Evolutionary conservation across 2,888 invertebrate genomes (phyloP), one percentile per base, ranked within the genome.

Genomic region (Amiota mariae): DNA sequence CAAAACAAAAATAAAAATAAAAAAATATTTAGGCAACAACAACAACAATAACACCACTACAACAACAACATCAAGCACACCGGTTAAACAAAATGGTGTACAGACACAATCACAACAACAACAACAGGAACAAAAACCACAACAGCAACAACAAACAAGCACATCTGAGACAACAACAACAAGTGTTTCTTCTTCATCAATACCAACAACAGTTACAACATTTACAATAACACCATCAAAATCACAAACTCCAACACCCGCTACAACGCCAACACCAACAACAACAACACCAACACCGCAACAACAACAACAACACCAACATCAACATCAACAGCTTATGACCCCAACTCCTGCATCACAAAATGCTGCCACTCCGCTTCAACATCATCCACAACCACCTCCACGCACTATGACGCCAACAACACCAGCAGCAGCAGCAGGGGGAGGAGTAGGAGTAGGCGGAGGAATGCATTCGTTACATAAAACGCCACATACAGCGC

Each of bases 31-130:
- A 78, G 78, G 78, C 81, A 81, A 79, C 77, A 82, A 77, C 85
- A 78, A 84, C 79, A 86, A 80, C 80, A 81, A 75, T 78, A 79
- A 75, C 84, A 78, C 74, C 79, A 73, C 83, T 83, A 84, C 84
- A 82, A 76, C 79, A 80, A 75, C 72, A 77, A 72, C 72, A 78
- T 64, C 72, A 80, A 72, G 72, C 78, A 74, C 72, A 73, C 73
- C 71, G 59, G 71, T 49, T 71, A 61, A 49, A 59, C 49, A 48
- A 24, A 59, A 59, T 56, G 72, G 72, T 46, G 15, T 57, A 64
- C 74, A 78, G 54, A 70, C 80, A 76, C 74, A 82, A 76, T 72
- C 83, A 76, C 75, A 70, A 59, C 72, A 64, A 71, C 20, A 72
- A 77, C n/a, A 61, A 59, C 54, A 61, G 51, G 56, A 75, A 63